Base-by-base conservation (phyloP, 2,888 invertebrate genomes). In the Drosophila meridiana region DNA sequence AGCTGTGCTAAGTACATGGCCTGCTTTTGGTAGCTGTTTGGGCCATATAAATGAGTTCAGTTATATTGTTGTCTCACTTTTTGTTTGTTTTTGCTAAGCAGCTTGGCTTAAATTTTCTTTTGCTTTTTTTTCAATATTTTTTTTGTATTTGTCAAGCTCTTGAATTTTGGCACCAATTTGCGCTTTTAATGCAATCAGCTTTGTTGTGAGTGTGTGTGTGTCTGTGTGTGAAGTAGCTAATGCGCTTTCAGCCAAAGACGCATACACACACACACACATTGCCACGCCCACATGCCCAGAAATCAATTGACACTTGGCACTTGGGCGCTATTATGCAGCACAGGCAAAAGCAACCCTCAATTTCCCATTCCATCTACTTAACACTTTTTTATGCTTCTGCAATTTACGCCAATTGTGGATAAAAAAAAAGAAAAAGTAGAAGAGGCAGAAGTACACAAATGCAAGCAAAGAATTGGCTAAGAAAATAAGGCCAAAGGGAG, bases 241-340 rank as follows among this genome's bases (percentile, higher is more conserved):
- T 78, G 80, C 77, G 82, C 73, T 78, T 69, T 68, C 66, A 76
- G 73, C 65, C 55, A 55, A 67, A 56, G 34, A 71, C 45, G 8
- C 62, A 56, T 30, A 66, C 43, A 43, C 43, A 43, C 43, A 43
- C 43, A 57, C 9, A 45, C 36, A 53, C 47, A 45, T 3, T 32
- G 40, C 42, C 53, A 56, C 38, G 20, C 52, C 55, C 74, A 64
- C 69, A 65, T 78, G 71, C 64, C 68, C 56, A 64, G 75, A 74
- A 87, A 87, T 87, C 87, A 89, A 90, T 87, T 87, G 83, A 70
- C 73, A 80, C 70, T 78, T 73, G 80, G 78, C 84, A 76, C 78
- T 81, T 69, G 78, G 74, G 76, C 62, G 75, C 74, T 67, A 72
- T 81, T 76, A 67, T 40, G 57, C 57, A 52, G 64, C 74, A 59